Evolutionary conservation across 2,113 vertebrate species (phyloP).

Genomic region (Lathamus discolor): DNA sequence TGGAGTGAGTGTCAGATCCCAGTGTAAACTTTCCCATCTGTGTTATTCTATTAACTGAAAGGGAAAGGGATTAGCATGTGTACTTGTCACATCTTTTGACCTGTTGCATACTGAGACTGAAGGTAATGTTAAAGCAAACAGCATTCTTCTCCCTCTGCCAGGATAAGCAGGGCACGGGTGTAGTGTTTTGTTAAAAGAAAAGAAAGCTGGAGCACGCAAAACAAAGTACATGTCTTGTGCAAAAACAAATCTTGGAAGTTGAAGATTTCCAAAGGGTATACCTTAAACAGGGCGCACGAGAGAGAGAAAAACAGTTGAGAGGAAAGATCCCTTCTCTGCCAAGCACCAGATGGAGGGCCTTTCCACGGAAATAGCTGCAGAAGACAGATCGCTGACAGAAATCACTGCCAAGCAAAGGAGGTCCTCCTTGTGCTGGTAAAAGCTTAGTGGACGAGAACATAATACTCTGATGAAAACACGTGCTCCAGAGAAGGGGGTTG

Average conservation of each 20-base stretch:
- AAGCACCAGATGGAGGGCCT: constrained; percentile 76
- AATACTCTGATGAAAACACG: neutral
- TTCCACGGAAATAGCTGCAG: constrained; percentile 73
- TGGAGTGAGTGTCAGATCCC: constrained; percentile 12
- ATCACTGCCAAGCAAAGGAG: constrained; percentile 64
- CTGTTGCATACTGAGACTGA: constrained; percentile 66
- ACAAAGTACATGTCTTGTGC: constrained; percentile 1
- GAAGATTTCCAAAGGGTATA: constrained; percentile 50
- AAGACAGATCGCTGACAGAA: constrained; percentile 63
- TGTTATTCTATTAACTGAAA: constrained; percentile 78
- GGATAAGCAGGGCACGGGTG: constrained; percentile 26
- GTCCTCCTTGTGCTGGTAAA: constrained; percentile 8
- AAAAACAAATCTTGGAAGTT: constrained; percentile 41
- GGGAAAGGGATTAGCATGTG: constrained; percentile 71
- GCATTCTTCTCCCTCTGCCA: constrained; percentile 50
- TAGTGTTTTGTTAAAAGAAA: neutral
- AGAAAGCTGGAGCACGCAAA: constrained; percentile 14
- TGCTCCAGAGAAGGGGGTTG: neutral
- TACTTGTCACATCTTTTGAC: constrained; percentile 77
- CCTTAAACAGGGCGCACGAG: constrained; percentile 34
- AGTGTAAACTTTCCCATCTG: constrained; percentile 77
- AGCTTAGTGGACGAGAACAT: neutral
- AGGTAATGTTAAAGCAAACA: constrained; percentile 64
- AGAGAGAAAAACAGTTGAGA: constrained; percentile 58
- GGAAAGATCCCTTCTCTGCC: constrained; percentile 72